These are phyloP conservation scores for Battus philenor DNA, from an alignment of 1,140 invertebrate species.

Conservation along the genomic window DNA sequence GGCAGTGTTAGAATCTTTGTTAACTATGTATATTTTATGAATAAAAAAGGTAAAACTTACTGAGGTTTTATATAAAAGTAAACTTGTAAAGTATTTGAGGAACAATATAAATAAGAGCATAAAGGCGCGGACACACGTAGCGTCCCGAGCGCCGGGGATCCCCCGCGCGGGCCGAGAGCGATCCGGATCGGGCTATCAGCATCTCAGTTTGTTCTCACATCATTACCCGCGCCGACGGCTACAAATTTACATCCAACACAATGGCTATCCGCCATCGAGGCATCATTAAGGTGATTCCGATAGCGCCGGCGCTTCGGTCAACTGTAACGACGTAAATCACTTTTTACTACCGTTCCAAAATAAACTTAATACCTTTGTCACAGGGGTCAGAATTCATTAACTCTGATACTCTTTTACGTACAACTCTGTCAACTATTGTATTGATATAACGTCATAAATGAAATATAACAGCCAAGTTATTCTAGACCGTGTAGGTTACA, in stretches of 20 bases:
- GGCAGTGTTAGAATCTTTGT: too few relatives aligned
- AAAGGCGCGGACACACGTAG: constrained; percentile 5
- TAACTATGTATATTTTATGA: too few relatives aligned
- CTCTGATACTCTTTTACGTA: constrained; percentile 32
- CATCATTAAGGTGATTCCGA: constrained; percentile 76
- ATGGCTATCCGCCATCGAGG: constrained; percentile 75
- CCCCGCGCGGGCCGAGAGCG: constrained; percentile 28
- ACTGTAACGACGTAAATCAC: constrained; percentile 35
- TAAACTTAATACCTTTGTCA: constrained; percentile 30
- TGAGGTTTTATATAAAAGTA: too few relatives aligned
- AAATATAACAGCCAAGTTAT: too few relatives aligned
- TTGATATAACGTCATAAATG: constrained; percentile 69
- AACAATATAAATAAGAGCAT: constrained; percentile 11
- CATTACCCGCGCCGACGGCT: constrained; percentile 75
- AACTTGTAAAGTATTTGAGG: too few relatives aligned
- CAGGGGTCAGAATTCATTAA: constrained; percentile 22
- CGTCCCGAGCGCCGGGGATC: constrained; percentile 1
- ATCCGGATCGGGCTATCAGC: constrained; percentile 70
- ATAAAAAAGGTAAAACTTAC: too few relatives aligned
- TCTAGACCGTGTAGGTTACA: too few relatives aligned
- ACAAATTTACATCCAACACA: constrained; percentile 76
- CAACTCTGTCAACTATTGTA: constrained; percentile 19
- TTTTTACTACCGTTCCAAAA: constrained; percentile 7
- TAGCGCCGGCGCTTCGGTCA: constrained; percentile 51
- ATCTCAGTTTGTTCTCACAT: constrained; percentile 75